Base-by-base conservation (phyloP, 2,888 invertebrate genomes). In the Caenorhabditis sp. region DNA sequence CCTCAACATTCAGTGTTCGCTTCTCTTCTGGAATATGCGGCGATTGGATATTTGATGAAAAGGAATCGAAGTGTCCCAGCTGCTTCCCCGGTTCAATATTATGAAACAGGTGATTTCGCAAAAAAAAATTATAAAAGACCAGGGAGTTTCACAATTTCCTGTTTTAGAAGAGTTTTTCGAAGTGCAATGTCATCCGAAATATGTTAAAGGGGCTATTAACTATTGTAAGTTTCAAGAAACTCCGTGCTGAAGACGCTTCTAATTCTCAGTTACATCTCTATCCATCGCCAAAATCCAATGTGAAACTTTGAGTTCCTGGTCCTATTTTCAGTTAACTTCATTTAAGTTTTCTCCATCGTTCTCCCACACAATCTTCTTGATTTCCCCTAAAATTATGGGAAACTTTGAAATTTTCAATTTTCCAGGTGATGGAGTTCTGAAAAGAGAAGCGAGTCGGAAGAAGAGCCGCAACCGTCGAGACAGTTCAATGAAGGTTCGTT, bases 21-120 rank as follows among this genome's bases (percentile, higher is more conserved):
- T 16, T 89, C 90, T 28, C 84, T 92, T 24, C 64, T 92, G 58
- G 92, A 92, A 82, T 92, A 92, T 81, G 92, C 92, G 0, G 88
- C 90, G 6, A 90, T 92, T 31, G 92, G 92, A 16, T 92, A 90
- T 80, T 58, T 92, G 66, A 89, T 92, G 87, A 92, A 92, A 61
- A 47, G 88, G 12, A 86, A 84, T 68, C 81, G 87, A 59, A 84
- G 69, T 41, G 82, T 87, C n/a, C 77, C 85, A 12, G 82, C 79
- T 16, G 80, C 87, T 0, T 86, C 87, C 7, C 88, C 88, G 2
- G 86, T 88, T 0, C 85, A 85, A 49, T 88, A 86, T 74, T 88
- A 87, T 64, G 88, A 88, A 76, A 87, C 86, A 35, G 87, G 87
- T 69, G 64, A 31, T 26, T 28, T 58, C 26, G 28, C n/a, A 54